Evolutionary conservation across 2,888 invertebrate genomes (phyloP), one percentile per base, ranked within the genome.

Genomic region (Zaprionus lineosus): DNA sequence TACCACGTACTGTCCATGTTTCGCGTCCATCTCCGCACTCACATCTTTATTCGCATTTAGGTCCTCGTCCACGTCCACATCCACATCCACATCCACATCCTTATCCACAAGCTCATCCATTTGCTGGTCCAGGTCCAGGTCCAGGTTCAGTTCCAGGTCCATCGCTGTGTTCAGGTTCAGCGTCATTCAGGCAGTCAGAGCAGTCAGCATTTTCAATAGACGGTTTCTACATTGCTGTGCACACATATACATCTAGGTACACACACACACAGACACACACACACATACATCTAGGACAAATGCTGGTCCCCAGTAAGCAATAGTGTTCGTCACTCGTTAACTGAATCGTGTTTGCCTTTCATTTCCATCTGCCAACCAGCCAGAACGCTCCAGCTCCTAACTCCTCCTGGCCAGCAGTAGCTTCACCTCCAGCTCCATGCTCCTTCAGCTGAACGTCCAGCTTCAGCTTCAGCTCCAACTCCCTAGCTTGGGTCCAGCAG

Each of bases 301-400:
- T 75, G 82, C 75, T n/a, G 75, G 73, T 78, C 72, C 70, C 75
- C 78, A 82, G 82, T 73, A 77, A 78, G 78, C 78, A 77, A 77
- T 78, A 81, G 77, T 75, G 83, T 74, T 83, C 79, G 74, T 83
- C 76, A 83, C 83, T 74, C 75, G 84, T 84, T 84, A 77, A 82
- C 81, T 77, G 78, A 84, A 84, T 82, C 75, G 84, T 84, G 78
- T 82, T 84, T 82, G 84, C 82, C 74, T 82, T 82, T 84, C 84
- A 82, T 82, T 84, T 82, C 82, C 82, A 82, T 79, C 79, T 74
- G 73, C 74, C 74, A 81, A 41, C 43, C 46, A 51, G 57, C 48
- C 52, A 61, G 56, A 64, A 56, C 40, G 51, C 33, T 52, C 7
- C 15, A 31, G 15, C 31, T 55, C 26, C 48, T n/a, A 21, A 48